Percentiles rank a stretch among this genome's conserved stretches.
These are phyloP conservation scores for Grantiella picta DNA, from an alignment of 2,113 vertebrate genomes.

Conservation along the genomic window DNA sequence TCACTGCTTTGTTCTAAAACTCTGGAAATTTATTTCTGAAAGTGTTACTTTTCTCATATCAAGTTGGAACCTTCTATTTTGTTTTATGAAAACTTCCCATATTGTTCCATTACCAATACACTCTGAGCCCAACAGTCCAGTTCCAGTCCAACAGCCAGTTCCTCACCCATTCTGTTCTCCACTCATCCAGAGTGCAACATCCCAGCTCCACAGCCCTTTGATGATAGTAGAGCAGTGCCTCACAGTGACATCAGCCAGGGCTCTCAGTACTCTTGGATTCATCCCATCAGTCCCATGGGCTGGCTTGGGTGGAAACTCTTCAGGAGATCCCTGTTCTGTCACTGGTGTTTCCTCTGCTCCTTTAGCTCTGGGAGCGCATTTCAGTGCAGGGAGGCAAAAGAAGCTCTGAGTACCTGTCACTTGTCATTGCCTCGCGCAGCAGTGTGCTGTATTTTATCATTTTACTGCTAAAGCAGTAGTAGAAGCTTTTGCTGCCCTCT, in stretches of 20 bases:
- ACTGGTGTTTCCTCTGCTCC: neutral
- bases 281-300: neutral
- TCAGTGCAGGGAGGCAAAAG: neutral
- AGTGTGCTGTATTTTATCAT: neutral
- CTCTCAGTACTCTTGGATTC: neutral
- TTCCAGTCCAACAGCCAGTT: neutral
- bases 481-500: neutral
- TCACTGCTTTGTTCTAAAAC: neutral
- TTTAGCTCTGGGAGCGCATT: neutral
- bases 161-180: neutral
- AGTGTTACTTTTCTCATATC: neutral
- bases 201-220: neutral
- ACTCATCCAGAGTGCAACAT: neutral
- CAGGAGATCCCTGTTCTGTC: neutral
- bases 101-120: neutral
- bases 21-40: neutral
- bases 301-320: neutral
- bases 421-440: neutral
- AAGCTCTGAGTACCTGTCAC: neutral
- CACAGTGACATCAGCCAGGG: neutral
- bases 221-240: neutral
- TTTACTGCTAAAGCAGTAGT: neutral
- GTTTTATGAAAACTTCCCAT: neutral
- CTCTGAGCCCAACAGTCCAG: neutral
- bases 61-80: neutral